phyloP scores from a whole-genome alignment of 1,140 invertebrate species.

The Rhagoletis zephyria region DNA sequence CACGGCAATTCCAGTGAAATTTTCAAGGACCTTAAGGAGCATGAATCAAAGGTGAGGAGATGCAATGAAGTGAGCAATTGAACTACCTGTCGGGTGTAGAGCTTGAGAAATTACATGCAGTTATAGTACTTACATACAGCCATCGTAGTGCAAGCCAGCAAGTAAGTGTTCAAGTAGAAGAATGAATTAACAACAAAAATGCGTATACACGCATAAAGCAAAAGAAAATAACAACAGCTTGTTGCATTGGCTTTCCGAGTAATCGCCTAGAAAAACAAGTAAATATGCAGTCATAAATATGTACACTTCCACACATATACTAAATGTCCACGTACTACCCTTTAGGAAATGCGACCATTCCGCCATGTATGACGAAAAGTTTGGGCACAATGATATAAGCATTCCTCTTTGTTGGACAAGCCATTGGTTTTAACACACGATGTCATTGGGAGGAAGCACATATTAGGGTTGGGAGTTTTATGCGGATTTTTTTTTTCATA shows the following conservation, averaged over 20 bases:
- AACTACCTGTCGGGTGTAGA: not conserved
- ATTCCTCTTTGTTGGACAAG: no score
- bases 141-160: not conserved
- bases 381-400: no score
- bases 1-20: conserved; percentile 39
- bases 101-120: no score
- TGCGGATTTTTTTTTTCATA: no score
- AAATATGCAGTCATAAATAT: not conserved
- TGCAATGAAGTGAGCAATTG: conserved; percentile 40
- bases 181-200: not conserved
- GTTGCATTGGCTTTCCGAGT: not conserved
- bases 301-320: not conserved
- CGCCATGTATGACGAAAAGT: no score
- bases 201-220: no score
- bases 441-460: no score
- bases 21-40: conserved; percentile 24
- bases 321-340: no score
- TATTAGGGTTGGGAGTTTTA: no score
- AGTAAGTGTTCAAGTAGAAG: not conserved
- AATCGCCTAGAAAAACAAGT: not conserved
- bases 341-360: no score
- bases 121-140: not conserved
- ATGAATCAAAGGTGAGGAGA: conserved; percentile 46
- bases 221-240: not conserved
- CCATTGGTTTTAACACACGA: no score